Base-by-base conservation (phyloP, 2,797 vertebrate species). In the Scolopax bukidnonensis region DNA sequence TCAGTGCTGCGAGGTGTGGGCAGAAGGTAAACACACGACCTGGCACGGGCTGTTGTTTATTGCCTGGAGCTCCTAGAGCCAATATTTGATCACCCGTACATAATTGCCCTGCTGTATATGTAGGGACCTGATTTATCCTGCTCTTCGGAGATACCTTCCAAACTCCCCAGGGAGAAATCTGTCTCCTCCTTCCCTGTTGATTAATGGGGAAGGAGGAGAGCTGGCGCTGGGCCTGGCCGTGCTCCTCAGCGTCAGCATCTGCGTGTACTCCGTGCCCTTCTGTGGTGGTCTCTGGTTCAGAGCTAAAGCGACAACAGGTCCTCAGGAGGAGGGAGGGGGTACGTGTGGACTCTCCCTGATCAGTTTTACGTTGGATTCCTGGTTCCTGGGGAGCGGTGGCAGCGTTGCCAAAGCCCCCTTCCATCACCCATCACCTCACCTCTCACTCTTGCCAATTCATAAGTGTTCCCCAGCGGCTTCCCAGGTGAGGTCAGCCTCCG, bases 111-210 rank as follows among this genome's bases (percentile, higher is more conserved):
- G 6, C 57, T 95, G 38, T 53, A 73, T 95, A 38, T 48, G 50
- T 65, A 89, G 68, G 50, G 81, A 89, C 71, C 84, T 94, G 94
- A 94, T 85, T 90, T 89, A 77, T 94, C 94, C 80, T 95, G 87
- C 47, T 88, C 51, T 51, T 81, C 0, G 2, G 36, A 36, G 73
- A 84, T 91, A 92, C 67, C 67, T 95, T 83, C 91, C 94, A 96
- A 96, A 45, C 83, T 84, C 91, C 93, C 74, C 0, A 0, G 71
- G 91, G 88, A 90, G 53, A 57, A 45, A 71, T 77, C 88, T 83
- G 64, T 36, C 86, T 96, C 64, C 84, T 61, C 83, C 41, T 40
- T 80, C 30, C 73, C 4, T 0, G 23, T 90, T 90, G 95, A 95
- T 92, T 83, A 59, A 94, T 83, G 73, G 83, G n/a, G 70, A 73